Conservation (phyloP, 92 coral and sea anemone species). For the Actinostola sp. region DNA sequence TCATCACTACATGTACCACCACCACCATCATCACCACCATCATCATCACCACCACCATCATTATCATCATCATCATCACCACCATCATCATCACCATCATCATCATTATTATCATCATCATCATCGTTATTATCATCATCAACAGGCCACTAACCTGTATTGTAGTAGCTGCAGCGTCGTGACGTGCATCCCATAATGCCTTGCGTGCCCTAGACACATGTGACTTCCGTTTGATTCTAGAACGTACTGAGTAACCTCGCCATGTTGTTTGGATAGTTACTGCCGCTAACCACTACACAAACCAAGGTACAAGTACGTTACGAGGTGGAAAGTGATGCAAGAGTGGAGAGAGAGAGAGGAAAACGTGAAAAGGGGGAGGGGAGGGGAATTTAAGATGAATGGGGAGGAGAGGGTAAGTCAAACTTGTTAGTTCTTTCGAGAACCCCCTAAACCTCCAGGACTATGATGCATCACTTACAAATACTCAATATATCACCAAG, state of each 20-base stretch:
- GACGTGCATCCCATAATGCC: slow-evolving; percentile 56
- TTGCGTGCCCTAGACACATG: slow-evolving; percentile 31
- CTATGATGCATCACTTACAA: too few species aligned
- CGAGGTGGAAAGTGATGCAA: neutral
- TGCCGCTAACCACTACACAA: slow-evolving; percentile 74
- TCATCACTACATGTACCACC: neutral
- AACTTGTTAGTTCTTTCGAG: too few species aligned
- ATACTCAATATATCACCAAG: too few species aligned
- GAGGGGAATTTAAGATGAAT: too few species aligned
- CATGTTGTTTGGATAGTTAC: slow-evolving; percentile 78
- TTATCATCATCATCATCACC: neutral
- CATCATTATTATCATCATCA: neutral
- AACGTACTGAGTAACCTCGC: slow-evolving; percentile 77
- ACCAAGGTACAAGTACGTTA: neutral
- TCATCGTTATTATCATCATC: neutral
- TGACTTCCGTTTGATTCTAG: slow-evolving; percentile 24
- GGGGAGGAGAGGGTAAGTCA: too few species aligned
- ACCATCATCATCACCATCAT: neutral
- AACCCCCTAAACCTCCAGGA: too few species aligned
- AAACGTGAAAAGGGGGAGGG: too few species aligned
- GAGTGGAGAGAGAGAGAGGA: neutral
- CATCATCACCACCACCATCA: neutral
- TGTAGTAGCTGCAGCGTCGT: slow-evolving; percentile 83
- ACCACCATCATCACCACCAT: neutral
- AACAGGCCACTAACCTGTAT: slow-evolving; percentile 72